Base-by-base conservation (phyloP, 2,113 vertebrate species). In the Oxyura jamaicensis region DNA sequence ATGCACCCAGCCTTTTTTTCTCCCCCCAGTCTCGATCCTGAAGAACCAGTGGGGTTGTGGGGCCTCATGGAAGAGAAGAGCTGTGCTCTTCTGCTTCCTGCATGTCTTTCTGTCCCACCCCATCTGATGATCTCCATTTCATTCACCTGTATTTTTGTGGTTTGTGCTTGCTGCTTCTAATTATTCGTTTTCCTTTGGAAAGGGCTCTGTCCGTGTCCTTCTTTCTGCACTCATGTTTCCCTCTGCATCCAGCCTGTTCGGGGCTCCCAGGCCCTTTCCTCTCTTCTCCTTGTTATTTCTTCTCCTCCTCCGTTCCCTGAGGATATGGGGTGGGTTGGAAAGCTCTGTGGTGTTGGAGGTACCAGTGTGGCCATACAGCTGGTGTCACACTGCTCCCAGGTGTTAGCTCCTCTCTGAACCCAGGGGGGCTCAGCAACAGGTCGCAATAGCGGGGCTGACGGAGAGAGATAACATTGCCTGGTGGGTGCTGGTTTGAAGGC, bases 321-420 rank as follows among this genome's bases (percentile, higher is more conserved):
- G 56, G 12, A n/a, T 9, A 2, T 1, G 1, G 65, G n/a, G 42
- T 6, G n/a, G 23, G 16, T 36, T 1, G 3, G 73, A 62, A 75
- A 18, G 69, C 46, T 74, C 55, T 46, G 31, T 25, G 65, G 14
- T 36, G 28, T 26, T 59, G 17, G 56, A 18, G 41, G 3, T 85
- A 11, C 33, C 28, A 13, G 1, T 0, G 0, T 20, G 46, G 19
- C 23, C 52, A 14, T 1, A 0, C 19, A 42, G 35, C 31, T 2
- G 0, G 8, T 22, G 29, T 26, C 0, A 0, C 22, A 26, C 83
- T 35, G 26, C 36, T 5, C 3, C 3, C 25, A 44, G 41, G 10
- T 10, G 60, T 46, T 46, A 5, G 33, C 42, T 74, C 67, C 41
- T 31, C 46, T 55, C 77, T 35, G 41, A 52, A 58, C 29, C 26